Evolutionary conservation across 2,797 vertebrate genomes (phyloP).

Genomic region (Arnoldichthys spilopterus): DNA sequence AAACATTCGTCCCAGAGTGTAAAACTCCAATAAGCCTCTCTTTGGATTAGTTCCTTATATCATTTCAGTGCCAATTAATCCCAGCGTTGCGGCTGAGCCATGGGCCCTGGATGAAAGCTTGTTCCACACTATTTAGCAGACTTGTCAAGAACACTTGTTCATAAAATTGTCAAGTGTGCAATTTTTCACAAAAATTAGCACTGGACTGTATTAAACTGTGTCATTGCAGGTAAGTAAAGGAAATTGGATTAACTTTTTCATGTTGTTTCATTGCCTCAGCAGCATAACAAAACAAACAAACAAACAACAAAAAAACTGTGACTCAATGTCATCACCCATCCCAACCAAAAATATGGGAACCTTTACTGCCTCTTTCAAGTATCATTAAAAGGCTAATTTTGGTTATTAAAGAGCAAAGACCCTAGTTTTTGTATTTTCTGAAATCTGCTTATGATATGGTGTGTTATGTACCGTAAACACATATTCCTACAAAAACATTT

Average conservation of each 20-base stretch:
- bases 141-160: neutral
- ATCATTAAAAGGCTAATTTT: neutral
- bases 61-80: neutral
- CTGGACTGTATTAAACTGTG: neutral
- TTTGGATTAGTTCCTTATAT: neutral
- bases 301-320: neutral
- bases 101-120: neutral
- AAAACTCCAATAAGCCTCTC: neutral
- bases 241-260: neutral
- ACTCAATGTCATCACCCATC: neutral
- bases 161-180: neutral
- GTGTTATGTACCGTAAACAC: no score
- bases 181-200: neutral
- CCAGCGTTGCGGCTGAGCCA: neutral
- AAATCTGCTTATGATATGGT: no score
- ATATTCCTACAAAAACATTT: no score
- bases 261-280: neutral
- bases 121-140: neutral
- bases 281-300: neutral
- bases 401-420: neutral
- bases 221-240: neutral
- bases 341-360: neutral
- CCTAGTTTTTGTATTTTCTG: no score
- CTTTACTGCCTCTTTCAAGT: neutral
- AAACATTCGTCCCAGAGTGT: neutral